Conservation (phyloP, 2,888 invertebrate species). For the Noctua janthina region DNA sequence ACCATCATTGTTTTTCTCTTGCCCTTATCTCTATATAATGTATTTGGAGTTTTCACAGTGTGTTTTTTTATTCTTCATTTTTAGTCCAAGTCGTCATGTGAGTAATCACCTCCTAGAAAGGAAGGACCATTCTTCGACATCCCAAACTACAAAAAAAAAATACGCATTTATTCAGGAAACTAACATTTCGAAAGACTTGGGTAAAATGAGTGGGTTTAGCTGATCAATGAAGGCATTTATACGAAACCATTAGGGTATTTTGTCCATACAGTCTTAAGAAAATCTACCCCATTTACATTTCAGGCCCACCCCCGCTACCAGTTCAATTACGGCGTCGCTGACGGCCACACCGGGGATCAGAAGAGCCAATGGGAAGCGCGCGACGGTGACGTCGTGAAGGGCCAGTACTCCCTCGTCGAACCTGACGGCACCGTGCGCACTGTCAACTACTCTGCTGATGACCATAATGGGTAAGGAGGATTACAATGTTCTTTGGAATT, state of each 20-base stretch:
- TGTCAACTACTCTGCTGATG: slow-evolving; percentile 91
- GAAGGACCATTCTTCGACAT: too few relatives aligned
- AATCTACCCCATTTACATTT: slow-evolving; percentile 40
- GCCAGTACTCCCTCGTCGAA: slow-evolving; percentile 92
- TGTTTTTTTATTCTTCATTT: too few relatives aligned
- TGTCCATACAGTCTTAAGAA: not conserved
- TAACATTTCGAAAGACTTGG: too few relatives aligned
- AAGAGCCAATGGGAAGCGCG: slow-evolving; percentile 91
- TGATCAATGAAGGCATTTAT: too few relatives aligned
- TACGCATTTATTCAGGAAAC: too few relatives aligned
- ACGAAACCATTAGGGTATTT: not conserved
- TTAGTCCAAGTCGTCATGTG: too few relatives aligned
- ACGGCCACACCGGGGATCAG: slow-evolving; percentile 91
- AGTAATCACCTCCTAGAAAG: too few relatives aligned
- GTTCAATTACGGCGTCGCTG: slow-evolving; percentile 91
- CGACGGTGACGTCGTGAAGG: slow-evolving; percentile 92
- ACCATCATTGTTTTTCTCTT: too few relatives aligned
- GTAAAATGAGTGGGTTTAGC: too few relatives aligned
- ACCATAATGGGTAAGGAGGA: slow-evolving; percentile 88
- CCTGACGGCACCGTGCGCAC: slow-evolving; percentile 91
- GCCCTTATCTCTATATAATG: too few relatives aligned
- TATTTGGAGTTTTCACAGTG: too few relatives aligned
- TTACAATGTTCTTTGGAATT: not conserved
- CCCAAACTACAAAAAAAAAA: too few relatives aligned
- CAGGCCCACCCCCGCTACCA: slow-evolving; percentile 91